phyloP scores from a whole-genome alignment of 2,113 vertebrate species.

The Protomyctophum bolini region DNA sequence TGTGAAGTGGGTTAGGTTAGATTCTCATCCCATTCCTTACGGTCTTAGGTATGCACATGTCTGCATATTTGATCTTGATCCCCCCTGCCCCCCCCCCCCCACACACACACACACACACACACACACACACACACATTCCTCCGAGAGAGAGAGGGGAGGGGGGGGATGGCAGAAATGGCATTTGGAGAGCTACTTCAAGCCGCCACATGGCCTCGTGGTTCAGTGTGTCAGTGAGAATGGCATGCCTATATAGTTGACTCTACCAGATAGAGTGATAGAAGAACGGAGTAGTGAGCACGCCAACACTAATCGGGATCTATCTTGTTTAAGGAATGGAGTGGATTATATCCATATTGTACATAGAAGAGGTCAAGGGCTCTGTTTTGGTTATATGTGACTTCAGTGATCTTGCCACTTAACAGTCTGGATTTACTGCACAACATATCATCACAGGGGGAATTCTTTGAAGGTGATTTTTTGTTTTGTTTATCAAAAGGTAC shows the following conservation, averaged over 20 bases:
- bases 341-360: background rate
- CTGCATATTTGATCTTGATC: constrained; percentile 20
- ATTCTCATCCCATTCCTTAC: constrained; percentile 39
- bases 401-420: background rate
- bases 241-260: background rate
- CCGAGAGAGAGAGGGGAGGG: constrained; percentile 20
- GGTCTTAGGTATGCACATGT: constrained; percentile 43
- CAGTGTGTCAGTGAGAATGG: background rate
- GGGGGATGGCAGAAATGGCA: constrained; percentile 14
- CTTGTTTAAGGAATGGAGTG: background rate
- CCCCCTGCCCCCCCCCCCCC: constrained; percentile 17
- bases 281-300: background rate
- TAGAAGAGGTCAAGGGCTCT: too few relatives aligned
- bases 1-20: too few relatives aligned
- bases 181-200: background rate
- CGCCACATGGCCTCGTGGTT: constrained; percentile 1
- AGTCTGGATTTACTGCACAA: background rate
- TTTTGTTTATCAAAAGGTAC: background rate
- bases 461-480: background rate
- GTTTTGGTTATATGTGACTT: background rate
- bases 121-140: constrained; percentile 41
- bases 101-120: constrained; percentile 18
- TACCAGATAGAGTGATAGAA: background rate
- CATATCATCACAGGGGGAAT: background rate
- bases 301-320: background rate